Evolutionary conservation across 2,797 vertebrate species (phyloP), one percentile per base, ranked within the genome.

Genomic region (Pipistrellus nathusii): DNA sequence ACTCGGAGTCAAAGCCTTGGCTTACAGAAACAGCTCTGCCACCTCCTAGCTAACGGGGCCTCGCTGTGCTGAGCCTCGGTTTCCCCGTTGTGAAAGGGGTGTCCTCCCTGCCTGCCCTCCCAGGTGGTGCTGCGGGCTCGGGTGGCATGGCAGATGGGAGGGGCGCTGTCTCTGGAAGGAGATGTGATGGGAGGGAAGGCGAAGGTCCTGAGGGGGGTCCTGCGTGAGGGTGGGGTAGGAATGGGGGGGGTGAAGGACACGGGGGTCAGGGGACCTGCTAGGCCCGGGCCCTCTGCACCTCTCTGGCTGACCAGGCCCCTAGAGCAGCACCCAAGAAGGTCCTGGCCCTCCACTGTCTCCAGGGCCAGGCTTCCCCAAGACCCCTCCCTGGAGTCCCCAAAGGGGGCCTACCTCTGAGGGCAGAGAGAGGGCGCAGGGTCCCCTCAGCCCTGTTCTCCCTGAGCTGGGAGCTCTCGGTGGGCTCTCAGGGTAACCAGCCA

Each of bases 251-350:
- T 89, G 96, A 95, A 96, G 93, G 64, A 32, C 88, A 88, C 88
- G 94, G 96, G 44, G 96, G 91, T 94, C 95, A 88, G 95, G 96
- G 97, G 82, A 95, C 96, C 97, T 97, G 97, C 97, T 95, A 97
- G 97, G 96, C 97, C 20, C 87, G 89, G 96, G 94, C 95, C 96
- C 96, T 95, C 88, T 94, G 96, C 90, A 97, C 95, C 90, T 93
- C 92, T 97, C 96, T 73, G 66, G 90, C 41, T 25, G 0, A 48
- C 69, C 55, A 69, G 82, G 48, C 21, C 32, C 53, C 86, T 77
- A 8, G 32, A 27, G 17, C 23, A 57, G 68, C 23, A 21, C 71
- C 69, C 14, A 13, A 25, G 57, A 62, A 71, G n/a, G 44, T 46
- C 53, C 38, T 51, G 25, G 8, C 11, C 5, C 46, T 78, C 71